phyloP scores from a whole-genome alignment of 92 coral and sea anemone genomes.

The Parazoanthus darwini region DNA sequence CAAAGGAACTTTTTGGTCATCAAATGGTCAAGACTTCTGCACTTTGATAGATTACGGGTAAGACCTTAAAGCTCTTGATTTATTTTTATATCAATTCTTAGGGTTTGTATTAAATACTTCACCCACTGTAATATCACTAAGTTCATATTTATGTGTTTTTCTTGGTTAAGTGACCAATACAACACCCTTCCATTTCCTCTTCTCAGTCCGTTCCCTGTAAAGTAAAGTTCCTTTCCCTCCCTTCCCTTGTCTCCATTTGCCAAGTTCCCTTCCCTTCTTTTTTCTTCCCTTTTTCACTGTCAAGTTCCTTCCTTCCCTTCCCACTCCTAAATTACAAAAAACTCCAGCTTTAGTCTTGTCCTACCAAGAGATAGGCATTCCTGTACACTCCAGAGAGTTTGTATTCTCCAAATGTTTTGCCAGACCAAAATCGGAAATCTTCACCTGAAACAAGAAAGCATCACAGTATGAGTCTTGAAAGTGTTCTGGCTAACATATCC shows the following conservation, averaged over 20 bases:
- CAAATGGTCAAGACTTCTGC: no score
- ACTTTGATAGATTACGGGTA: no score
- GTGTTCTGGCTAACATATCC: neutral
- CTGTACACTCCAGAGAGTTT: neutral
- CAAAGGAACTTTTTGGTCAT: no score
- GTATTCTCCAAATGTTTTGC: neutral
- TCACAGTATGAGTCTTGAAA: neutral
- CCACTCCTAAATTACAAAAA: neutral
- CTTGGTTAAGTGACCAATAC: no score
- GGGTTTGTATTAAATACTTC: no score
- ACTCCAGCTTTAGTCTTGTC: neutral
- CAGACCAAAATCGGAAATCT: slow-evolving; percentile 24
- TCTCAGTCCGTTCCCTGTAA: neutral
- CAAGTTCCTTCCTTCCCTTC: neutral
- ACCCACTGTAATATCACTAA: no score
- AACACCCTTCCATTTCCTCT: neutral
- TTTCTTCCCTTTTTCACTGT: neutral
- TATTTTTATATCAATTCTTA: no score
- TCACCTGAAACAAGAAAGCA: slow-evolving; percentile 15
- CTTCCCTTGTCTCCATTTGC: no score
- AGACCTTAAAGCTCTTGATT: no score
- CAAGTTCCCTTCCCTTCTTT: neutral
- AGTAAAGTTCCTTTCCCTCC: no score
- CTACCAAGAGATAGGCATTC: slow-evolving; percentile 9
- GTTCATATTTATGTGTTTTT: no score